A percentile compares a stretch with the other conserved stretches of the same genome.
phyloP scores from a whole-genome alignment of 2,797 vertebrate species.

The Buphagus erythrorhynchus region DNA sequence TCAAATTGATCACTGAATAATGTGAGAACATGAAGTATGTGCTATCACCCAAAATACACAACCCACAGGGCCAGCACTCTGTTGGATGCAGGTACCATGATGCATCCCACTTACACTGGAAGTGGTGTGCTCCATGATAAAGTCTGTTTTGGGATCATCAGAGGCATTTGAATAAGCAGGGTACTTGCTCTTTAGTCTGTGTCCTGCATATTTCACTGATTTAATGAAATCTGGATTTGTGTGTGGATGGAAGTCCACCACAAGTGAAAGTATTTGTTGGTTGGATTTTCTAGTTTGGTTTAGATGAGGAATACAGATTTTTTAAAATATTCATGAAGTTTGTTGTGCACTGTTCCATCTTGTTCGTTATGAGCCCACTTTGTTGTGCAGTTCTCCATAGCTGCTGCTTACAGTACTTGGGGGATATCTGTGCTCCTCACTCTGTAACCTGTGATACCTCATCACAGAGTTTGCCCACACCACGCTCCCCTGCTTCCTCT shows the following conservation, averaged over 20 bases:
- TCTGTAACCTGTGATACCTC: neutral
- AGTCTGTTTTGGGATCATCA: neutral
- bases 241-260: neutral
- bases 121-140: neutral
- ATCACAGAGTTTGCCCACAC: fast-evolving
- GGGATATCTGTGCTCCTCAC: fast-evolving
- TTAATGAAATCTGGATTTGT: neutral
- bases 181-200: neutral
- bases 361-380: fast-evolving
- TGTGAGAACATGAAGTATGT: neutral
- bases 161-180: neutral
- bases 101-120: neutral
- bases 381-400: neutral
- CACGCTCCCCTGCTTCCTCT: neutral
- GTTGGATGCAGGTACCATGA: neutral
- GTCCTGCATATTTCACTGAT: neutral
- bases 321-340: fast-evolving
- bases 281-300: neutral
- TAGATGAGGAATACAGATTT: neutral
- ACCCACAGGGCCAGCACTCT: neutral
- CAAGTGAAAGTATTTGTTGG: fast-evolving
- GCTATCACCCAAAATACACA: neutral
- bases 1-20: neutral
- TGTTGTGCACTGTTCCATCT: neutral
- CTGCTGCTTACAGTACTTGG: neutral